Evolutionary conservation across 2,888 invertebrate genomes (phyloP), one percentile per base, ranked within the genome.

Genomic region (Celastrina argiolus): DNA sequence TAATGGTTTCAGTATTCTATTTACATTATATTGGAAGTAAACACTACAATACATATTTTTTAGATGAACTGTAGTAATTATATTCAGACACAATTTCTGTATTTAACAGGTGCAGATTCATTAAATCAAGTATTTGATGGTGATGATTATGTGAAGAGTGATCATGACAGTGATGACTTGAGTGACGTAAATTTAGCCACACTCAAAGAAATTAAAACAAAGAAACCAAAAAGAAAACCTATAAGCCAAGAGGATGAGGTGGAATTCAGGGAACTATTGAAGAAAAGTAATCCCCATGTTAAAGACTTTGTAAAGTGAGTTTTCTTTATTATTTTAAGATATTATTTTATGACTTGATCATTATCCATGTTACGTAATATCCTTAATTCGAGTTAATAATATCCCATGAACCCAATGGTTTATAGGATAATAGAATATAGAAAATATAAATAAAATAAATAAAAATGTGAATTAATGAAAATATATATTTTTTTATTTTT

Each of bases 181-280:
- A 83, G 85, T 69, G 80, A 88, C 72, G 74, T 88, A 58, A 80
- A 86, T 42, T 80, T 88, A 65, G 85, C 87, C 67, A 76, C 82
- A 59, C 74, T 89, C 1, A 88, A 86, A 68, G 74, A 81, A 68
- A 73, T 81, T 2, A 85, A 88, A 75, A 74, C 71, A 51, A 81
- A 82, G 69, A 74, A 78, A 66, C 74, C 78, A 2, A 83, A 79
- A 75, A 78, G 72, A 71, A 84, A 80, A 75, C 63, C 69, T 64
- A 70, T 76, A 63, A 75, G 70, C 66, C 79, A 79, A 71, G 74
- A 81, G 68, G 81, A 86, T 67, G 73, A 75, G 31, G 75, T 77
- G 65, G 77, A 80, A 71, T 81, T 87, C n/a, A 79, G 80, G 67
- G 75, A 83, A 73, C 71, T 86, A 70, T 74, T 85, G 6, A 83